Conservation (phyloP, 2,888 invertebrate genomes). For the Hecatera dysodea region DNA sequence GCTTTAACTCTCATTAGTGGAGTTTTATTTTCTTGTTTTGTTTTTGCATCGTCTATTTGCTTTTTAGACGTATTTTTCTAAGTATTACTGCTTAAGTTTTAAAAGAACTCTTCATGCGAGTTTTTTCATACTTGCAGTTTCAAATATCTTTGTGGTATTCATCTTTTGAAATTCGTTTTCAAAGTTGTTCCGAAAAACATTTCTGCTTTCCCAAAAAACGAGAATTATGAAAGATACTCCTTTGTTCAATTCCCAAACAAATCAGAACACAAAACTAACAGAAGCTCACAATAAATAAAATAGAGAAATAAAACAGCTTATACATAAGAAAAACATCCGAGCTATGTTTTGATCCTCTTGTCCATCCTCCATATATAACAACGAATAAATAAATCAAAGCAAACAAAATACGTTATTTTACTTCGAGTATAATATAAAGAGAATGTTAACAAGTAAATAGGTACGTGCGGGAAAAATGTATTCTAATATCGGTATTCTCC, state of each 20-base stretch:
- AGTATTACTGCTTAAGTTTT: constrained; percentile 2
- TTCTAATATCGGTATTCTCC: constrained; percentile 60
- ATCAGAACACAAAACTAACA: constrained; percentile 23
- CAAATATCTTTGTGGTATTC: neutral
- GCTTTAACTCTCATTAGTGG: constrained; percentile 51
- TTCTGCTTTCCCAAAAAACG: neutral
- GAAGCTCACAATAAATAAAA: constrained; percentile 27
- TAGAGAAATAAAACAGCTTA: constrained; percentile 20
- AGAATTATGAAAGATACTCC: neutral
- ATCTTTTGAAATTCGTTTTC: neutral
- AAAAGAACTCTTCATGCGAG: constrained; percentile 2
- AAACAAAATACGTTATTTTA: constrained; percentile 51
- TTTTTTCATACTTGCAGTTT: neutral
- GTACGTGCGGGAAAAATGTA: constrained; percentile 51
- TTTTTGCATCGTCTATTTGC: constrained; percentile 26
- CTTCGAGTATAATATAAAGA: constrained; percentile 49
- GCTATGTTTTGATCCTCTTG: constrained; percentile 62
- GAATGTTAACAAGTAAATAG: constrained; percentile 60
- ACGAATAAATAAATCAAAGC: constrained; percentile 60
- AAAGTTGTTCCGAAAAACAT: neutral
- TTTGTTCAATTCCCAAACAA: constrained; percentile 3
- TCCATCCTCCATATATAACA: constrained; percentile 63
- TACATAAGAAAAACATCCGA: constrained; percentile 32
- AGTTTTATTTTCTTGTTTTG: constrained; percentile 54
- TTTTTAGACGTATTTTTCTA: constrained; percentile 25